These are phyloP conservation scores for Uropsilus gracilis DNA, from an alignment of 2,113 vertebrate species.

Conservation along the genomic window DNA sequence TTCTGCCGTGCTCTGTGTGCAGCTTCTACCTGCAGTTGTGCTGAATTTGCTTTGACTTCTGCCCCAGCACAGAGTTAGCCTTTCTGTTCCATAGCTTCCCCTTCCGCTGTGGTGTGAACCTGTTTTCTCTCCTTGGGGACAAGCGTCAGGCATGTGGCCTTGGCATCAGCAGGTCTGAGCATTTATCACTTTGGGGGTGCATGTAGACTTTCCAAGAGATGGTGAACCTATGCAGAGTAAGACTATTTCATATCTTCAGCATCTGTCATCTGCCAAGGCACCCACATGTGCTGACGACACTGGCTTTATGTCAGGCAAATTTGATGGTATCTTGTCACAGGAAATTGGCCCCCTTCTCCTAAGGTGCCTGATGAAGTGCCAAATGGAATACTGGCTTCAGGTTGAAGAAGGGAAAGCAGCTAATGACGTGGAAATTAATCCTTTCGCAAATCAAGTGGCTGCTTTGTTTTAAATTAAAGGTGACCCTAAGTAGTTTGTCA, in stretches of 20 bases:
- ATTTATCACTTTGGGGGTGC: background rate
- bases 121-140: background rate
- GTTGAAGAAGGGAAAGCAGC: background rate
- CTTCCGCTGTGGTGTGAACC: background rate
- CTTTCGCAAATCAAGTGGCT: conserved; percentile 26
- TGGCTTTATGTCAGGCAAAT: background rate
- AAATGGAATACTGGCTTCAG: background rate
- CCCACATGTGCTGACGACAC: background rate
- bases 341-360: too few relatives aligned
- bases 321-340: background rate
- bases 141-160: background rate
- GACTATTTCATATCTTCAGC: background rate
- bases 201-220: background rate
- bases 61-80: background rate
- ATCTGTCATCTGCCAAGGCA: background rate
- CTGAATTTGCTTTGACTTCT: background rate
- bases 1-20: background rate
- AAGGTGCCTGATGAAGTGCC: background rate
- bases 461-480: background rate
- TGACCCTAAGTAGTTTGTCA: conserved; percentile 10
- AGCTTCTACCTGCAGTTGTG: background rate
- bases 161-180: background rate
- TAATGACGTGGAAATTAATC: background rate
- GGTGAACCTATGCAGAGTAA: background rate
- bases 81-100: background rate